Base-by-base conservation (phyloP, 2,113 vertebrate genomes). In the Podocnemis expansa region DNA sequence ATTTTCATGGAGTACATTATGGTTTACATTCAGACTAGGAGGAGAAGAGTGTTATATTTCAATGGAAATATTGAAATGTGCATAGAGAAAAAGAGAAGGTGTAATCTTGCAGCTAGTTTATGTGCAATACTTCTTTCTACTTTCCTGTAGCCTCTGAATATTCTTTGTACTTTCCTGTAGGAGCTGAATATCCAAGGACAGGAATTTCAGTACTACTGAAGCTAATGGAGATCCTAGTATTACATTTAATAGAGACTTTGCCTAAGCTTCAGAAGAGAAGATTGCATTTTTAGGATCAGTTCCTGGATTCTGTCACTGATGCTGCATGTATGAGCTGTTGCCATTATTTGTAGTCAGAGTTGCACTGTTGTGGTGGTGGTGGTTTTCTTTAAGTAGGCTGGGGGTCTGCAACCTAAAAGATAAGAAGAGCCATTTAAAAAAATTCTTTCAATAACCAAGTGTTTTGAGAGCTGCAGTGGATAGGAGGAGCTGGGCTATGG, bases 231-330 rank as follows among this genome's bases (percentile, higher is more conserved):
- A 91, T 10, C 8, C 12, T 88, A 9, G 45, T 52, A 55, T 25
- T 43, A 19, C 2, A 5, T 2, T 47, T 60, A 58, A 21, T n/a
- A 56, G 58, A 49, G 13, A 54, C 24, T 11, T n/a, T 49, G 4
- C 1, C 0, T 67, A 80, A 85, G 13, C 2, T 51, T 41, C 84
- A 93, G 82, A 22, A 81, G 31, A 7, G 56, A 43, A 56, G 83
- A 43, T 8, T 84, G 88, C 0, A 1, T 41, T 85, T 0, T 0
- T 24, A 78, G 47, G 7, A 22, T 83, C 38, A 29, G 13, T 81
- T 81, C 54, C 80, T 56, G 38, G 9, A 56, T 95, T 93, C 19
- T 84, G 1, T 45, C 25, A 80, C 2, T 83, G 5, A 1, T 0
- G 0, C 34, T 67, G 63, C 7, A 22, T 78, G 27, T 21, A 83